phyloP scores from a whole-genome alignment of 2,113 vertebrate genomes.

The Catagonus wagneri region DNA sequence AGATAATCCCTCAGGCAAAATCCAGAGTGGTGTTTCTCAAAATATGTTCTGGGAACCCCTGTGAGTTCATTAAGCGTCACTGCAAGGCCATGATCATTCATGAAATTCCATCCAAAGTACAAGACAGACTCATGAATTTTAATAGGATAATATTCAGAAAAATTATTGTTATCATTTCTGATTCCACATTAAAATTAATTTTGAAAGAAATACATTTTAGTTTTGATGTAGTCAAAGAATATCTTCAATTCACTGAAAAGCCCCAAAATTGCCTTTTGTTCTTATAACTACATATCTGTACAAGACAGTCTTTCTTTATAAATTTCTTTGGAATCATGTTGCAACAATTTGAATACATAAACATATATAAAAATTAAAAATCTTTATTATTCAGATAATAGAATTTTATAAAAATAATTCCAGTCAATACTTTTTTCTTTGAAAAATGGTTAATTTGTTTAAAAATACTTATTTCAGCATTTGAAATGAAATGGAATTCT shows the following conservation, averaged over 20 bases:
- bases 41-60: background rate
- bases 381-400: background rate
- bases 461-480: background rate
- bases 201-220: background rate
- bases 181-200: background rate
- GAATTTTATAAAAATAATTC: background rate
- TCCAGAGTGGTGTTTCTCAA: background rate
- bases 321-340: background rate
- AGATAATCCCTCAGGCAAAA: background rate
- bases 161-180: background rate
- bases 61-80: background rate
- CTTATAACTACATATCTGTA: background rate
- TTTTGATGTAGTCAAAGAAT: background rate
- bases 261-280: background rate
- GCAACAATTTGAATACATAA: background rate
- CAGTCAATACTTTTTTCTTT: background rate
- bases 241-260: background rate
- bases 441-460: background rate
- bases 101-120: background rate
- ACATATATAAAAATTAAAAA: background rate
- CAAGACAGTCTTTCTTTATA: background rate
- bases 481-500: background rate
- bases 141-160: background rate
- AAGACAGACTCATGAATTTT: background rate
- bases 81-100: background rate